Percentiles rank a stretch among this genome's conserved stretches.
These are phyloP conservation scores for Drosophila watanabei DNA, from an alignment of 1,140 invertebrate genomes.

Conservation along the genomic window DNA sequence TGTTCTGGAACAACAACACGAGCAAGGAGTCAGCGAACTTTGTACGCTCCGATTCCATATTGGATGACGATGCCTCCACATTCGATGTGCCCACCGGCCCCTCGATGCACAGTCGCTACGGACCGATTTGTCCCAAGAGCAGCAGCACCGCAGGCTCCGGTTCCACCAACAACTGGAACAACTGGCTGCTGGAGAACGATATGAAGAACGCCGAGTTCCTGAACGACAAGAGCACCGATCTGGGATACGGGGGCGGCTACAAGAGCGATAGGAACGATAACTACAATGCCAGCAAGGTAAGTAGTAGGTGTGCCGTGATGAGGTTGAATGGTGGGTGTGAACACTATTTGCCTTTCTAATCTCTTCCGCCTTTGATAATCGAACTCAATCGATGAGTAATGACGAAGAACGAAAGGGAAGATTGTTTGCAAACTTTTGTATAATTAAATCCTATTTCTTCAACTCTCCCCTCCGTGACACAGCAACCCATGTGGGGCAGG, in stretches of 20 bases:
- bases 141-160: conserved; percentile 48
- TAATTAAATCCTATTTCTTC: background rate
- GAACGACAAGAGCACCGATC: conserved; percentile 36
- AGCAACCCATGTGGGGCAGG: conserved; percentile 47
- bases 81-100: conserved; percentile 89
- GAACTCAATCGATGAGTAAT: background rate
- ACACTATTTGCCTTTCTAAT: conserved; percentile 3
- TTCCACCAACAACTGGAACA: conserved; percentile 57
- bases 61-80: conserved; percentile 91
- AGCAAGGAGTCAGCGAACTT: conserved; percentile 86
- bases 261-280: conserved; percentile 57
- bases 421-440: background rate
- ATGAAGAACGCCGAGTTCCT: conserved; percentile 33
- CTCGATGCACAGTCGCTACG: conserved; percentile 89
- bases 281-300: conserved; percentile 61
- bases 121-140: conserved; percentile 91
- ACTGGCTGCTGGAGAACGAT: conserved; percentile 62
- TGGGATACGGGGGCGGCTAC: conserved; percentile 52
- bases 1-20: conserved; percentile 65
- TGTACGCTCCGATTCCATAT: conserved; percentile 88
- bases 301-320: conserved; percentile 4
- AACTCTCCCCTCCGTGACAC: too few relatives aligned
- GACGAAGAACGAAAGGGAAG: background rate
- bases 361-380: background rate
- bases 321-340: background rate